phyloP scores from a whole-genome alignment of 2,113 vertebrate species.

The Alaudala cheleensis region DNA sequence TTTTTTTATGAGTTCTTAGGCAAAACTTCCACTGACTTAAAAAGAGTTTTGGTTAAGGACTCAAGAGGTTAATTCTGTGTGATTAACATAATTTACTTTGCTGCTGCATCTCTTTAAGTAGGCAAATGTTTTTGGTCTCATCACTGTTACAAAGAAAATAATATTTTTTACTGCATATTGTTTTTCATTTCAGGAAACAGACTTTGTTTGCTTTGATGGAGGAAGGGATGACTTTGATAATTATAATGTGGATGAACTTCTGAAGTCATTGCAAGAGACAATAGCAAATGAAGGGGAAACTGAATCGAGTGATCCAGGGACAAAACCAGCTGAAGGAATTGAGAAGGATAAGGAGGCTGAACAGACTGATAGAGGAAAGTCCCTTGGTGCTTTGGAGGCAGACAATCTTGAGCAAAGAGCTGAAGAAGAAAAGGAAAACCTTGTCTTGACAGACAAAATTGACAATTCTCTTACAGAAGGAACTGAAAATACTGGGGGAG shows the following conservation, averaged over 20 bases:
- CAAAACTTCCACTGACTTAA: neutral
- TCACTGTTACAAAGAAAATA: neutral
- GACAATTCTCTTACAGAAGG: conserved; percentile 5
- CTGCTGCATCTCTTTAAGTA: neutral
- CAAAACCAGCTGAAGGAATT: neutral
- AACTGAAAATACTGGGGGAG: conserved; percentile 1
- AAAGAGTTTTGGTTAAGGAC: neutral
- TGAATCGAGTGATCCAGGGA: neutral
- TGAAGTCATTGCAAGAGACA: conserved; percentile 66
- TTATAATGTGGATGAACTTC: conserved; percentile 84
- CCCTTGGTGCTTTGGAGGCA: neutral
- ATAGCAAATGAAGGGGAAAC: neutral
- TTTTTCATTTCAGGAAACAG: conserved; percentile 85
- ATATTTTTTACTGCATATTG: neutral
- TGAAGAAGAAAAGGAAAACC: neutral
- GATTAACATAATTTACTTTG: neutral
- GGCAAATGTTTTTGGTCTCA: neutral
- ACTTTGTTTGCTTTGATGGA: conserved; percentile 93
- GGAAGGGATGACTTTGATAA: conserved; percentile 87
- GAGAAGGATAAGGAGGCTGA: neutral
- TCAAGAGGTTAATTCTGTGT: neutral
- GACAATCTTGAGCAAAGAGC: neutral
- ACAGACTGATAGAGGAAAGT: neutral
- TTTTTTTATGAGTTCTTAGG: neutral
- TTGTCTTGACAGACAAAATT: neutral